Base-by-base conservation (phyloP, 1,140 invertebrate species). In the Drosophila azteca region DNA sequence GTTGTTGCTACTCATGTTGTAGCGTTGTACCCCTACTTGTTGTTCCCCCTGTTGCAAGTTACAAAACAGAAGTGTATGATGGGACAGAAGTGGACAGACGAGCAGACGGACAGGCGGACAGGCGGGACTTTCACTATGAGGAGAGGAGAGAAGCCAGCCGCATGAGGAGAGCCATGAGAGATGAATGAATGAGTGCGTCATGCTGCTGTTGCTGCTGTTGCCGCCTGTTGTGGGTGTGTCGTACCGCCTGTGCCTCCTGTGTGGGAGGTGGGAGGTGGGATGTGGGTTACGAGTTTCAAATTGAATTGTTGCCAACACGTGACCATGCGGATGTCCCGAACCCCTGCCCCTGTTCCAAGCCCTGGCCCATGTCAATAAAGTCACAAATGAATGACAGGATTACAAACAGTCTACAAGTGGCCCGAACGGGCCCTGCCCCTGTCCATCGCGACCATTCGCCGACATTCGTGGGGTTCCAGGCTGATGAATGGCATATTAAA, bases 221-320 rank as follows among this genome's bases (percentile, higher is more conserved):
- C 35, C 35, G 11, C 9, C 46, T 13, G 15, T n/a, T 41, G 9
- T 41, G 7, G 46, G 50, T 51, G 48, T 45, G 13, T 26, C 6
- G 31, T 15, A 46, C 15, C 8, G 45, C 15, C 20, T 48, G 35
- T 39, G 35, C 35, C 31, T 3, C 31, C 9, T 35, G 9, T 29
- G 2, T 31, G 31, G 0, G 31, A 52, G 22, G 22, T 48, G 20
- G 29, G 11, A 50, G 31, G 26, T 41, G 61, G 75, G 46, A 49
- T 63, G 58, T 66, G 63, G 63, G 51, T 58, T 70, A 70, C 67
- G 65, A 69, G 77, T 76, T 73, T 88, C 66, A 82, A 87, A 87
- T 87, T 87, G 78, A 87, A 87, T 87, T 87, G 82, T 79, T 85
- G 70, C 52, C 64, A 87, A 88, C 83, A 88, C 83, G 83, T 88